A percentile compares a stretch with the other conserved stretches of the same genome.
These are phyloP conservation scores for Papilio demoleus DNA, from an alignment of 2,888 invertebrate genomes.

Conservation along the genomic window DNA sequence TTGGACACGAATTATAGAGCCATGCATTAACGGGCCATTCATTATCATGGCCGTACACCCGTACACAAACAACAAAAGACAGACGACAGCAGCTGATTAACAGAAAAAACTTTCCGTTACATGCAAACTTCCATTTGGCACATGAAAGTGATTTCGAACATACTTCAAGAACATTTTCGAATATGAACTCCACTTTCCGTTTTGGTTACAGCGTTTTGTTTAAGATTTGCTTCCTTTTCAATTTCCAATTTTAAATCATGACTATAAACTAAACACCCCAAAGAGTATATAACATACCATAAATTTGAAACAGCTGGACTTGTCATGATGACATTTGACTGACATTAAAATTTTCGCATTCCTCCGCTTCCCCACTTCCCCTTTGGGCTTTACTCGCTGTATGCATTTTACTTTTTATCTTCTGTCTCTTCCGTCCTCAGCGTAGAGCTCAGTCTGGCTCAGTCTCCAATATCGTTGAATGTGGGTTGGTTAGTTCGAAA, in stretches of 20 bases:
- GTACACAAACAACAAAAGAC: background rate
- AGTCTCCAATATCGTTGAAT: slow-evolving; percentile 20
- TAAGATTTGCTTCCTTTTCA: background rate
- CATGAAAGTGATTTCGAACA: background rate
- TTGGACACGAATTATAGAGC: too few relatives aligned
- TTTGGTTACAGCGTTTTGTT: background rate
- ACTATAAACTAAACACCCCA: background rate
- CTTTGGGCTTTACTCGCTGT: slow-evolving; percentile 1
- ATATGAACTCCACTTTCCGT: too few relatives aligned
- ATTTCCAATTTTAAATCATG: background rate
- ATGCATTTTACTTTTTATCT: slow-evolving; percentile 11
- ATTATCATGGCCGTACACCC: too few relatives aligned
- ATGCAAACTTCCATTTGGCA: background rate
- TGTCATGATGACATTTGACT: slow-evolving; percentile 22
- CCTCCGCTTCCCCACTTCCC: slow-evolving; percentile 23
- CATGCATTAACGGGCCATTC: too few relatives aligned
- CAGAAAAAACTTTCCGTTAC: background rate
- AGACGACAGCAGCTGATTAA: background rate
- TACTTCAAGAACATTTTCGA: background rate
- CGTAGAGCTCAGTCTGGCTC: slow-evolving; percentile 15
- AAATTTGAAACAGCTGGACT: slow-evolving; percentile 22
- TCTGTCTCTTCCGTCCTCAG: slow-evolving; percentile 18
- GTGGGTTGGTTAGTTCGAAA: slow-evolving; percentile 28
- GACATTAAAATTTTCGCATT: background rate
- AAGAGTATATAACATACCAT: background rate